A percentile compares a stretch with the other conserved stretches of the same genome.
Conservation (phyloP, 2,888 invertebrate species). For the Elysia crispata region DNA sequence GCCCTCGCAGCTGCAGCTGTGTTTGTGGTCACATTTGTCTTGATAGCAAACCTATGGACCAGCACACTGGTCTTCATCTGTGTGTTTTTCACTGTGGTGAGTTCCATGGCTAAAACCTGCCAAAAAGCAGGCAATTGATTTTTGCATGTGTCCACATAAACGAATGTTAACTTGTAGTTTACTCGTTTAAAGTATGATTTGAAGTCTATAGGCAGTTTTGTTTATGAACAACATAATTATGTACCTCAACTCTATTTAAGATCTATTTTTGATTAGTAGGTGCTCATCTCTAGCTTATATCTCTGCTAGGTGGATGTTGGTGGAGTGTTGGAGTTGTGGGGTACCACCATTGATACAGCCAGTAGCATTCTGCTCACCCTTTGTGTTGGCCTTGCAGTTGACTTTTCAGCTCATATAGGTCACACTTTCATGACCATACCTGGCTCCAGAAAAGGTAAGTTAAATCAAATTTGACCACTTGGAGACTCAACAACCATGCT, state of each 20-base stretch:
- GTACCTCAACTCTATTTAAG: too few relatives aligned
- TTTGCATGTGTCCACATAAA: too few relatives aligned
- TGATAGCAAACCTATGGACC: constrained; percentile 87
- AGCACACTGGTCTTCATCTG: constrained; percentile 87
- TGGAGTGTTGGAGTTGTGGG: constrained; percentile 83
- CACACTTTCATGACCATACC: constrained; percentile 86
- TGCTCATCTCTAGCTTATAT: too few relatives aligned
- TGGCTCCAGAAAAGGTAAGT: constrained; percentile 78
- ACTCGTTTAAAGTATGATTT: too few relatives aligned
- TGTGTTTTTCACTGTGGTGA: constrained; percentile 83
- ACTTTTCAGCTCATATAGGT: constrained; percentile 85
- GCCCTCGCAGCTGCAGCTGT: constrained; percentile 87
- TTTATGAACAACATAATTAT: too few relatives aligned
- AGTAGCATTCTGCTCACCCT: constrained; percentile 89
- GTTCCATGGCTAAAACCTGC: constrained; percentile 36
- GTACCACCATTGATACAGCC: constrained; percentile 88
- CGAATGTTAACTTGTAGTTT: too few relatives aligned
- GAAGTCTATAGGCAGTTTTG: too few relatives aligned
- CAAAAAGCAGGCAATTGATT: too few relatives aligned
- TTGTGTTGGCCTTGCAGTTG: constrained; percentile 89
- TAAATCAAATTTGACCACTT: neutral
- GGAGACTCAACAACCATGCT: too few relatives aligned
- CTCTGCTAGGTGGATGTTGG: constrained; percentile 77
- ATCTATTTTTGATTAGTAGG: too few relatives aligned
- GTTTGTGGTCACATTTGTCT: constrained; percentile 85